phyloP scores from a whole-genome alignment of 1,140 invertebrate genomes.

The Frieseomelitta varia region DNA sequence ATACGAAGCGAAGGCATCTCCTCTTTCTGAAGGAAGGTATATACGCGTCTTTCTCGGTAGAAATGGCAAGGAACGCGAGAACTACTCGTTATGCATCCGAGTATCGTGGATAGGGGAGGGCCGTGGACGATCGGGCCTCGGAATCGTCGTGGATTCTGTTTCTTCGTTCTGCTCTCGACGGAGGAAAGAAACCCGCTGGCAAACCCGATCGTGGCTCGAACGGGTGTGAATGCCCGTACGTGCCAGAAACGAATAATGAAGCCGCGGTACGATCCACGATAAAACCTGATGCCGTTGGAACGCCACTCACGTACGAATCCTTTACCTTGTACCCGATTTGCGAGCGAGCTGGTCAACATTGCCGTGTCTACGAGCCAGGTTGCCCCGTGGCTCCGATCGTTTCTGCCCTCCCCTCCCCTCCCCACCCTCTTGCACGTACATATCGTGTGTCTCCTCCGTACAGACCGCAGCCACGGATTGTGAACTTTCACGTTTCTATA shows the following conservation, averaged over 20 bases:
- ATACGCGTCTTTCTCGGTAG: slow-evolving; percentile 42
- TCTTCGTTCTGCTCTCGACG: slow-evolving; percentile 40
- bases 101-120: slow-evolving; percentile 35
- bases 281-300: slow-evolving; percentile 59
- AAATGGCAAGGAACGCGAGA: slow-evolving; percentile 54
- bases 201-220: slow-evolving; percentile 53
- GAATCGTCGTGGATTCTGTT: slow-evolving; percentile 49
- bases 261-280: slow-evolving; percentile 61
- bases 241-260: slow-evolving; percentile 68
- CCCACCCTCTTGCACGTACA: too few species aligned
- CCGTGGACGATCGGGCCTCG: slow-evolving; percentile 21
- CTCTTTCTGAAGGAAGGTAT: neutral
- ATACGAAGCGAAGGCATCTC: neutral
- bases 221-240: slow-evolving; percentile 64
- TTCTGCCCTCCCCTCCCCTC: neutral
- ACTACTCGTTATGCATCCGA: slow-evolving; percentile 51
- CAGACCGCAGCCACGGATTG: neutral
- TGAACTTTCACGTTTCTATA: slow-evolving; percentile 9
- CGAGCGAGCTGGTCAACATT: slow-evolving; percentile 58
- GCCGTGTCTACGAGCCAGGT: slow-evolving; percentile 47
- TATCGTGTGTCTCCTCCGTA: neutral
- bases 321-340: slow-evolving; percentile 66
- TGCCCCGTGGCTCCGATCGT: slow-evolving; percentile 23
- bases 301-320: slow-evolving; percentile 63
- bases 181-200: slow-evolving; percentile 57